phyloP scores from a whole-genome alignment of 2,888 invertebrate species.

The Homarus gammarus region DNA sequence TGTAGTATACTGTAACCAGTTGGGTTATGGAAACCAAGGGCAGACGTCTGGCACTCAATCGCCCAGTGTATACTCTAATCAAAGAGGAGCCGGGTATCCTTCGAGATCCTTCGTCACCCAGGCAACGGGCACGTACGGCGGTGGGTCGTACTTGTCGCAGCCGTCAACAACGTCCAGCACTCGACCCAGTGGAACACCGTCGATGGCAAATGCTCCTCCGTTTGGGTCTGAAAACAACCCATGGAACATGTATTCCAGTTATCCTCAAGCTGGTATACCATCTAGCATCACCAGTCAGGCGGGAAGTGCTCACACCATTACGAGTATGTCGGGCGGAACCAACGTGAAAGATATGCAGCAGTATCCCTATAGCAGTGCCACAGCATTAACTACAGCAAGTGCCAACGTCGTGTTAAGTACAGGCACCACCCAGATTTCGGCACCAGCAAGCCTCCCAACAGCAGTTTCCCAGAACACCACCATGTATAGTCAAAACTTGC shows the following conservation, averaged over 20 bases:
- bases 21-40: slow-evolving; percentile 14
- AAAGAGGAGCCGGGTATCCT: slow-evolving; percentile 10
- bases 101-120: slow-evolving; percentile 6
- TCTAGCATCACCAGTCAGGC: slow-evolving; percentile 54
- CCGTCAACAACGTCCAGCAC: neutral
- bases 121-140: neutral
- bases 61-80: slow-evolving; percentile 21
- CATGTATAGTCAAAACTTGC: slow-evolving; percentile 9
- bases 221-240: neutral
- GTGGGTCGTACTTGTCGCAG: neutral
- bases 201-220: neutral
- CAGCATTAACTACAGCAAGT: neutral
- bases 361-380: neutral
- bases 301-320: slow-evolving; percentile 31
- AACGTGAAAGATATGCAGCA: neutral
- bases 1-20: slow-evolving; percentile 34
- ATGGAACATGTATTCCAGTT: slow-evolving; percentile 63
- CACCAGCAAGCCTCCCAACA: neutral
- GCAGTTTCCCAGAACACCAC: neutral
- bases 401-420: neutral
- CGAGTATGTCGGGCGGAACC: slow-evolving; percentile 41
- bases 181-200: neutral
- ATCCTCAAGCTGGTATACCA: slow-evolving; percentile 54
- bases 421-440: neutral
- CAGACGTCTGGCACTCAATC: slow-evolving; percentile 38